phyloP scores from a whole-genome alignment of 2,113 vertebrate genomes.

The Loxodonta africana region DNA sequence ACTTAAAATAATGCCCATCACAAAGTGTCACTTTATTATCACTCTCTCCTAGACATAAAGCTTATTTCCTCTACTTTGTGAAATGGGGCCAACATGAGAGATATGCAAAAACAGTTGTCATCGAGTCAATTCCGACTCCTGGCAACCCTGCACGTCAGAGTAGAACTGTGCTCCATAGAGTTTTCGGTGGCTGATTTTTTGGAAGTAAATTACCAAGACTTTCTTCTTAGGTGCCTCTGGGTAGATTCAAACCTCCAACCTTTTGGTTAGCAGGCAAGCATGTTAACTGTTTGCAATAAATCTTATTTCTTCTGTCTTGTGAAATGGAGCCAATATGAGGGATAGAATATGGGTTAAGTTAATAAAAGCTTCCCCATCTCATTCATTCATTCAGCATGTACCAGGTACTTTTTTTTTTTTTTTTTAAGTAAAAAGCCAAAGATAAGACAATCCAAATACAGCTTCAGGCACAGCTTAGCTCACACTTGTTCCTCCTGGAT shows the following conservation, averaged over 20 bases:
- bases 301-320: conserved; percentile 6
- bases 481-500: conserved; percentile 1
- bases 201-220: background rate
- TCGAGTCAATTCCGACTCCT: background rate
- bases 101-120: background rate
- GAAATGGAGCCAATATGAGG: background rate
- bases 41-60: background rate
- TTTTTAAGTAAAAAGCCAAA: background rate
- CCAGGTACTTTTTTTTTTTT: background rate
- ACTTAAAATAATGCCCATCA: background rate
- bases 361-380: background rate
- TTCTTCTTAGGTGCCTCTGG: background rate
- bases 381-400: background rate
- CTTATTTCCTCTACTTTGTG: conserved; percentile 22
- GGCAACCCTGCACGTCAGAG: background rate
- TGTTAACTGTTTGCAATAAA: background rate
- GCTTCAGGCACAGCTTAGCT: conserved; percentile 64
- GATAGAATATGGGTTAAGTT: background rate
- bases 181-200: background rate
- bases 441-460: background rate
- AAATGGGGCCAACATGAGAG: background rate
- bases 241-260: background rate
- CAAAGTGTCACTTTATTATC: background rate
- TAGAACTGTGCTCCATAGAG: background rate
- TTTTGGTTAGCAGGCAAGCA: background rate